Percentiles rank a stretch among this genome's conserved stretches.
Conservation (phyloP, 92 coral and sea anemone species). For the Micromussa lordhowensis region DNA sequence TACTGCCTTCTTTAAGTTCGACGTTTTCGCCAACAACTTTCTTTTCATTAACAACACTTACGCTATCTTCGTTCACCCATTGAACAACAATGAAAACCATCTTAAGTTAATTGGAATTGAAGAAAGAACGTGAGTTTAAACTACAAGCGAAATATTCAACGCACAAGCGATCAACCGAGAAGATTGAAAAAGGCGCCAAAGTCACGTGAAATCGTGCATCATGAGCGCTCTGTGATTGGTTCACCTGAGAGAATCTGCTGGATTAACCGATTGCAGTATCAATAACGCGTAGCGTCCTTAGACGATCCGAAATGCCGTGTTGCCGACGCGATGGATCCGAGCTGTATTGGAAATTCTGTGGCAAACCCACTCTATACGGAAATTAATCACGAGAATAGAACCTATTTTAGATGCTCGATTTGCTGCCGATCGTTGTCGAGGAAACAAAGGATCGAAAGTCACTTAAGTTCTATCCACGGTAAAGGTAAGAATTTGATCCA, state of each 20-base stretch:
- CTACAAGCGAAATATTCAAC: neutral
- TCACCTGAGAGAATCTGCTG: neutral
- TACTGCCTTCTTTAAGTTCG: neutral
- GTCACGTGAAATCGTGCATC: neutral
- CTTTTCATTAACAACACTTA: neutral
- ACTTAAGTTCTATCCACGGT: neutral
- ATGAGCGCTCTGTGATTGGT: neutral
- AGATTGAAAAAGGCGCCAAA: neutral
- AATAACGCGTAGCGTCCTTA: neutral
- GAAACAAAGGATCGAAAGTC: neutral
- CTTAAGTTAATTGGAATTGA: neutral
- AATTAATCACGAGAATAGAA: neutral
- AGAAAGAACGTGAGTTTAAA: too few species aligned
- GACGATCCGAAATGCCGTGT: too few species aligned
- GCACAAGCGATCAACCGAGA: slow-evolving; percentile 2
- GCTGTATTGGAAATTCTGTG: neutral
- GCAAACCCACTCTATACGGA: neutral
- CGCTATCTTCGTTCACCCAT: neutral
- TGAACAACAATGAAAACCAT: slow-evolving; percentile 19
- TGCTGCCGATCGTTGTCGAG: too few species aligned
- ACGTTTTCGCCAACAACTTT: neutral
- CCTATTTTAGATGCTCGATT: neutral
- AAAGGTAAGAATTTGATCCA: neutral
- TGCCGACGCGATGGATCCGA: neutral
- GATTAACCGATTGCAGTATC: neutral